Base-by-base conservation (phyloP, 2,797 vertebrate genomes). In the Takifugu ocellatus region DNA sequence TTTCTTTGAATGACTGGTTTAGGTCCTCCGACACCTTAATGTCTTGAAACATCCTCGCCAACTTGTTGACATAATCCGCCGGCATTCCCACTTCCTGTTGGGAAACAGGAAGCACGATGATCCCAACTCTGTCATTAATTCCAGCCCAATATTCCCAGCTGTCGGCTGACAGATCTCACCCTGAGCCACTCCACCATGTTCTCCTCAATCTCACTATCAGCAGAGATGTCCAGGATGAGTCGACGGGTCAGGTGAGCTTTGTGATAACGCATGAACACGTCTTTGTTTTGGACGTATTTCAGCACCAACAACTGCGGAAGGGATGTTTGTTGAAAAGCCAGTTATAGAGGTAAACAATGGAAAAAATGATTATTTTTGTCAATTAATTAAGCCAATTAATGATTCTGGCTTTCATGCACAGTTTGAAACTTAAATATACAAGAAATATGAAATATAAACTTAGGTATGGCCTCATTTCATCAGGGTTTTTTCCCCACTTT, bases 161-260 rank as follows among this genome's bases (percentile, higher is more conserved):
- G 8, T 42, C 29, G 14, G 31, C 25, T 49, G 36, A 49, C 17
- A n/a, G n/a, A 25, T 25, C 91, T 87, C 87, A 98, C 97, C 93
- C 97, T 92, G 79, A 99, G 93, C 97, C 97, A 99, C 77, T 99
- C 97, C 70, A 99, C 97, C 97, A 99, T 99, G 84, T 99, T 99
- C 86, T 99, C 97, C 86, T 99, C 97, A 45, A 97, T 99, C 89
- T 99, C 97, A 61, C 96, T 99, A 81, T 98, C 97, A 0, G 97
- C 97, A 4, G 97, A 98, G 83, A 99, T 99, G 90, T 99, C 97
- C 76, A 99, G 79, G 91, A 99, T 99, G 79, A 99, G 93, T 33
- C 97, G 94, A 14, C 96, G 91, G 16, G 97, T 99, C 81, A 99
- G 89, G 66, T 99, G 97, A 75, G 97, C 97, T 92, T 99, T 99